Evolutionary conservation across 2,113 vertebrate genomes (phyloP), one percentile per base, ranked within the genome.

Genomic region (Pseudopipra pipra): DNA sequence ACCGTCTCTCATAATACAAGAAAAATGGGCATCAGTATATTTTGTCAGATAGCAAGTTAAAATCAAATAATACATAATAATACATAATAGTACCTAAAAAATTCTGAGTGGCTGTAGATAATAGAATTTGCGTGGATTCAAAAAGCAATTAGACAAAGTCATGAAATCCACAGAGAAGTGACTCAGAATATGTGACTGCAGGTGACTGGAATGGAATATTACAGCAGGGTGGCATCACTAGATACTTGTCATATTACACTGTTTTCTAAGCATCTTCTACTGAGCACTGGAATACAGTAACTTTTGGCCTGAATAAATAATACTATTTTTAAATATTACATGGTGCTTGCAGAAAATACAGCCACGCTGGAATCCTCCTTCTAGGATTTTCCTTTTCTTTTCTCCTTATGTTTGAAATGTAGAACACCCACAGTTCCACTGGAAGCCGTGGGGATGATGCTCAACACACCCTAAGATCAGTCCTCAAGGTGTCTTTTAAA

Each of bases 31-130:
- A 77, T 86, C 76, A 71, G 79, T 92, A 92, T 77, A 71, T 93
- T 88, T 93, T 94, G 83, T 93, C 72, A 93, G 63, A 66, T 70
- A 91, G n/a, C 67, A 95, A 93, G 79, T 90, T 93, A 84, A 93
- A 95, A 86, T 96, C 90, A 89, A 93, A 88, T 58, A 92, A 74
- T 56, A 59, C 51, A 71, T 91, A 87, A 95, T 71, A 91, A 54
- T 87, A 85, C 56, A 81, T 91, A 91, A 89, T 90, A n/a, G 28
- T 81, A 67, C 71, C 47, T 87, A 72, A 94, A 67, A 88, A 86
- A 71, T 74, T 96, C 55, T 41, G 55, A 75, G 83, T 72, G 79
- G 46, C 21, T 86, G 46, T 71, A 77, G 85, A 77, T 84, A 93
- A 94, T 71, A 93, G 55, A 94, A 86, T 84, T 94, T 94, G 21